Percentiles rank a stretch among this genome's conserved stretches.
These are phyloP conservation scores for Agrochola circellaris DNA, from an alignment of 2,888 invertebrate genomes.

Conservation along the genomic window DNA sequence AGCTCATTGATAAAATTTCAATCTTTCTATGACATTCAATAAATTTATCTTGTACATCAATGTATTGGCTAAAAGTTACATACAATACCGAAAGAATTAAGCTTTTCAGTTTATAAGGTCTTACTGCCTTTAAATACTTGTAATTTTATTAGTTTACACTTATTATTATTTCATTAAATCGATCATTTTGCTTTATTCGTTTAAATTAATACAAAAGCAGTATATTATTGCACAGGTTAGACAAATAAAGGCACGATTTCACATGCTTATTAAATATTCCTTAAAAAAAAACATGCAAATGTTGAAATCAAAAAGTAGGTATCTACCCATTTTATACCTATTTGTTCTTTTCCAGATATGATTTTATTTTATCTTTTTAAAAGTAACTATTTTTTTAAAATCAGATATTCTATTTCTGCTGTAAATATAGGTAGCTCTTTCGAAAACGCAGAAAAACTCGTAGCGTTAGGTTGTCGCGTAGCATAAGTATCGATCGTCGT, in stretches of 20 bases:
- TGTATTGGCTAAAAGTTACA: neutral
- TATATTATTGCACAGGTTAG: neutral
- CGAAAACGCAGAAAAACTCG: constrained; percentile 78
- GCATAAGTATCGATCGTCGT: constrained; percentile 86
- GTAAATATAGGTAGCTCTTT: constrained; percentile 60
- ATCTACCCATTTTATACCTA: too few species aligned
- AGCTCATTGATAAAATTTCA: neutral
- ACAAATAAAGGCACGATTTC: neutral
- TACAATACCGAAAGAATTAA: neutral
- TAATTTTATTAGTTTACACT: neutral
- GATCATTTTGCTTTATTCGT: neutral
- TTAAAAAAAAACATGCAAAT: neutral
- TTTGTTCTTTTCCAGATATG: neutral
- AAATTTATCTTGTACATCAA: neutral
- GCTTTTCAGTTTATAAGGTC: neutral
- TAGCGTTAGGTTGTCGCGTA: constrained; percentile 86
- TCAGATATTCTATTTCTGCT: constrained; percentile 37
- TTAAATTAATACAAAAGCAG: neutral
- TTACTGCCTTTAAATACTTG: neutral
- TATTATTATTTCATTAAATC: neutral
- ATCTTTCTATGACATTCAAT: neutral
- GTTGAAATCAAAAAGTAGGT: neutral
- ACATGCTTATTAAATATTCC: neutral
- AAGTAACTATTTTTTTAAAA: neutral
- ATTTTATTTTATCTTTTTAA: neutral